A percentile compares a stretch with the other conserved stretches of the same genome.
These are phyloP conservation scores for human DNA, from an alignment of 2,113 vertebrate species.

Conservation along the genomic window DNA sequence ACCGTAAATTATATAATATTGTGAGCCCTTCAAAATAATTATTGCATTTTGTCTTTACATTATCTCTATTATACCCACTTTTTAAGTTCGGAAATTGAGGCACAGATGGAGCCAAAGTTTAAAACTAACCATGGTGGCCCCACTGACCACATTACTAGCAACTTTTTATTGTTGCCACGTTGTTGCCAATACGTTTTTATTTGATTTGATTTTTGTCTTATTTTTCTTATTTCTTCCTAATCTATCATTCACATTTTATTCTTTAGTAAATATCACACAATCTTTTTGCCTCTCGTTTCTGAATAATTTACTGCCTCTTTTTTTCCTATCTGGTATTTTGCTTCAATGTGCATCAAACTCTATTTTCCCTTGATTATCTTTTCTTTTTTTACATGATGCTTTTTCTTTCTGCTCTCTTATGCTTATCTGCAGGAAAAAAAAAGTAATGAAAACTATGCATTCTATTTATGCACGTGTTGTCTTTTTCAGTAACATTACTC, in stretches of 20 bases:
- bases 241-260: not conserved
- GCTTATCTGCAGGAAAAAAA: not conserved
- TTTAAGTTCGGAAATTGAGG: not conserved
- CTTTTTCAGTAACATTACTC: not conserved
- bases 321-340: not conserved
- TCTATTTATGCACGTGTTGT: not conserved
- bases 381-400: not conserved
- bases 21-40: not conserved
- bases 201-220: not conserved
- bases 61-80: not conserved
- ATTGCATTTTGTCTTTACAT: not conserved
- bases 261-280: not conserved
- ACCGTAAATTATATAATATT: not conserved
- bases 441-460: not conserved
- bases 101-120: not conserved
- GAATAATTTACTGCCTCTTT: not conserved
- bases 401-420: not conserved
- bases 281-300: not conserved
- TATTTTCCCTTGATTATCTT: not conserved
- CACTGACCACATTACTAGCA: not conserved
- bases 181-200: not conserved
- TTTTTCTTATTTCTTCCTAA: not conserved
- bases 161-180: not conserved
- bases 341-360: not conserved
- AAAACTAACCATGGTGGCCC: not conserved